Evolutionary conservation across 2,113 vertebrate genomes (phyloP), one percentile per base, ranked within the genome.

Genomic region (Propithecus coquereli): DNA sequence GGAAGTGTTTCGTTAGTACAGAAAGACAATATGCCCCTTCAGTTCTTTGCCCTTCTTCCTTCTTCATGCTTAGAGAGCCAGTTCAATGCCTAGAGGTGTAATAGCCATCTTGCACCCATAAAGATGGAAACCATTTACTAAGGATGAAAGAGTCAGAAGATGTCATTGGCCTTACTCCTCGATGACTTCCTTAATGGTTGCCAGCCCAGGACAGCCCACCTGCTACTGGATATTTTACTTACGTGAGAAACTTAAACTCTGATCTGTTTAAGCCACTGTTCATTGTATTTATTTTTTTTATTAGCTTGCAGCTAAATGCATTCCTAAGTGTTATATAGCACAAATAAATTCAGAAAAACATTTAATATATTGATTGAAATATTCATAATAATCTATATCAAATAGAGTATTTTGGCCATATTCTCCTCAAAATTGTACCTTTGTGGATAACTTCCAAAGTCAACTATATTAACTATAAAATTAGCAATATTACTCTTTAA

Each of bases 221-320:
- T 25, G 54, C 40, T 18, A 52, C 65, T 54, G 90, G 68, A 91
- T 74, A 32, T 91, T 59, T 92, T 85, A 73, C 52, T 91, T 91
- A 63, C 10, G 30, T 70, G 71, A 96, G 88, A 94, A 96, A 90
- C 92, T 76, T 87, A 87, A 91, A 95, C 61, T 91, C 34, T 37
- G 50, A 43, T 86, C 25, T 93, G 40, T 77, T 77, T 43, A 84
- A 95, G 65, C 59, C 37, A 81, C 59, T 87, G 45, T 47, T 73
- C 45, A 45, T n/a, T 82, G 27, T 4, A 47, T 68, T 96, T 50
- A 66, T 47, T 89, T 82, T 57, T 82, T 45, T 70, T 63, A 80
- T 90, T 92, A 85, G 32, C 84, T 94, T 90, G 11, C 6, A 76
- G 34, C 6, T 68, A 85, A 84, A 92, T 68, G 11, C 65, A 95